Conservation (phyloP, 2,113 vertebrate genomes). For the Trochalopteron elliotii region DNA sequence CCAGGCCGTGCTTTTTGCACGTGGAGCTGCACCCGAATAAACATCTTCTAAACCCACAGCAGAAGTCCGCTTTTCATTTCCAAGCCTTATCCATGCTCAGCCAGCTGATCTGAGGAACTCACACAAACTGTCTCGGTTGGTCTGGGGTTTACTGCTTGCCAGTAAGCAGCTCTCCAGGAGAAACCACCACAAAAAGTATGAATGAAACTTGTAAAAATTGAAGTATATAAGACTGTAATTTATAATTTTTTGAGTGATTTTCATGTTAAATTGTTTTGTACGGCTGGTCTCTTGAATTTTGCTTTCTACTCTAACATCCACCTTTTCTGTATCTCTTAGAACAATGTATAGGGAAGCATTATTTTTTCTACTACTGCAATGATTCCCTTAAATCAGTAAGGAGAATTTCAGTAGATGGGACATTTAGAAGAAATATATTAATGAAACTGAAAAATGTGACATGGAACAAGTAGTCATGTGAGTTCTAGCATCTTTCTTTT, state of each 20-base stretch:
- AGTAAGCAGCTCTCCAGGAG: too few species aligned
- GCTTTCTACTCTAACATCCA: background rate
- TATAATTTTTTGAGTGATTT: background rate
- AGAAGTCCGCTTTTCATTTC: too few species aligned
- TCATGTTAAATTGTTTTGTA: background rate
- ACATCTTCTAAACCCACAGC: too few species aligned
- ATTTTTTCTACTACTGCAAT: background rate
- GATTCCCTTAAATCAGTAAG: background rate
- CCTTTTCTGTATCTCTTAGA: background rate
- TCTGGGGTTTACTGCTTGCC: too few species aligned
- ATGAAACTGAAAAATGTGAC: background rate
- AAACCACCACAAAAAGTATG: background rate
- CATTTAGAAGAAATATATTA: background rate
- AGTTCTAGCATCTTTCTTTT: background rate
- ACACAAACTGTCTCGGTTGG: too few species aligned
- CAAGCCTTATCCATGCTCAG: too few species aligned
- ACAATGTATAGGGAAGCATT: background rate
- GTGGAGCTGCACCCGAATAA: too few species aligned
- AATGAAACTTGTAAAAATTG: background rate
- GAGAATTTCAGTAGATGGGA: background rate
- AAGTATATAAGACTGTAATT: background rate
- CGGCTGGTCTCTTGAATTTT: background rate
- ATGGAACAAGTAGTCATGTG: background rate
- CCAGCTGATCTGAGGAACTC: too few species aligned
- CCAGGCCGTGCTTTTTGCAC: too few species aligned